Base-by-base conservation (phyloP, 2,113 vertebrate species). In the Piaya cayana region DNA sequence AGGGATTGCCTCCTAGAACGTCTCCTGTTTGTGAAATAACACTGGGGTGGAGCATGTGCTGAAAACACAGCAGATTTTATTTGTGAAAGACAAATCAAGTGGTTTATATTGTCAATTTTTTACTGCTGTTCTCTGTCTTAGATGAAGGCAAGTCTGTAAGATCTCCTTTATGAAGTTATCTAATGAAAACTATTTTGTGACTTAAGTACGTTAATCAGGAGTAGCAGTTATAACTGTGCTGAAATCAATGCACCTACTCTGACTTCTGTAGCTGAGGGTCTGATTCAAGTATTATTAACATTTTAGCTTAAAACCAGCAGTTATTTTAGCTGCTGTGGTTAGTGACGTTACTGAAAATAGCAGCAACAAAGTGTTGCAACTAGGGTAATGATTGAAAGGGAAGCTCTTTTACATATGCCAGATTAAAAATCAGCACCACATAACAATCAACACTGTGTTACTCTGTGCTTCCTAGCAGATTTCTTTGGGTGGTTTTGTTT, bases 31-130 rank as follows among this genome's bases (percentile, higher is more conserved):
- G 22, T 43, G 65, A 70, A 85, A 68, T 23, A 82, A 56, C 0
- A 0, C 58, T 43, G 47, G 43, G 52, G 70, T 60, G 56, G n/a
- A 63, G 13, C 0, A 0, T 36, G 34, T 68, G 37, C 47, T 64
- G n/a, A 68, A 93, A 88, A 32, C 39, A 55, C 27, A 25, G 34
- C 15, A 39, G 34, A 55, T 68, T 81, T 85, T 79, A 62, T 39
- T 63, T 81, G 12, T 60, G 20, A 64, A 88, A 83, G 21, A 11
- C 80, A 95, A 86, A 87, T 58, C 7, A 9, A 77, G 11, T 1
- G 4, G 8, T 70, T 92, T 50, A 27, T 37, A 9, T 81, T 80
- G 30, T 78, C 22, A 43, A 32, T 0, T 49, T 90, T 89, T 94
- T 69, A 52, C 32, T 3, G 0, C 13, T 70, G 5, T 80, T 81